These are phyloP conservation scores for Spicauda simplicius DNA, from an alignment of 2,888 invertebrate species.

Conservation along the genomic window DNA sequence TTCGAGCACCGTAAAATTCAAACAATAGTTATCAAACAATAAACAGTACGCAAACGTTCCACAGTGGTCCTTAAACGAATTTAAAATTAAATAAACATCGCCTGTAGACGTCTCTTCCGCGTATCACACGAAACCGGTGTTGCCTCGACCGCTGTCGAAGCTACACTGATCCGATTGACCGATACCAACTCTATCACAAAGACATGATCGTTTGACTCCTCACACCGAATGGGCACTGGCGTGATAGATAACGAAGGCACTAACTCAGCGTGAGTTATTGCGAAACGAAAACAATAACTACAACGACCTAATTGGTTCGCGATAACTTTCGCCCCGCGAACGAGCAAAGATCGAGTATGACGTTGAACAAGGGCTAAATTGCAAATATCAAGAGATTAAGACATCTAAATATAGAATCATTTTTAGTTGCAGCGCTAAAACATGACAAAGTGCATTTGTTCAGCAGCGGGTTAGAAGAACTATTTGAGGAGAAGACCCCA, in stretches of 20 bases:
- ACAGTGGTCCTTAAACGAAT: conserved; percentile 9
- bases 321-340: conserved; percentile 52
- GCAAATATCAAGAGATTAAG: not conserved
- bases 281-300: conserved; percentile 62
- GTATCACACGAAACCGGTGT: conserved; percentile 26
- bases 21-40: conserved; percentile 11
- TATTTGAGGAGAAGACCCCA: too few relatives aligned
- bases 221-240: conserved; percentile 42
- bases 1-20: conserved; percentile 39
- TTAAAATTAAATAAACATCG: conserved; percentile 8
- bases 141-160: conserved; percentile 36
- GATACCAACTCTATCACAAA: conserved; percentile 42
- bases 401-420: not conserved
- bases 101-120: conserved; percentile 36
- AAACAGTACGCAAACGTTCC: conserved; percentile 5
- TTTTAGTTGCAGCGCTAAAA: not conserved
- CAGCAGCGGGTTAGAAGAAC: too few relatives aligned
- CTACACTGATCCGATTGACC: conserved; percentile 42
- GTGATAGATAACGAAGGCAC: conserved; percentile 39
- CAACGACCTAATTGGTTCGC: conserved; percentile 68
- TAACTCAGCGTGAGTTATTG: conserved; percentile 27
- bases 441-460: too few relatives aligned
- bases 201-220: conserved; percentile 42
- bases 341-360: conserved; percentile 30
- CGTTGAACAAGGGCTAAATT: conserved; percentile 14